phyloP scores from a whole-genome alignment of 1,140 invertebrate genomes.

The Bombus confusus region DNA sequence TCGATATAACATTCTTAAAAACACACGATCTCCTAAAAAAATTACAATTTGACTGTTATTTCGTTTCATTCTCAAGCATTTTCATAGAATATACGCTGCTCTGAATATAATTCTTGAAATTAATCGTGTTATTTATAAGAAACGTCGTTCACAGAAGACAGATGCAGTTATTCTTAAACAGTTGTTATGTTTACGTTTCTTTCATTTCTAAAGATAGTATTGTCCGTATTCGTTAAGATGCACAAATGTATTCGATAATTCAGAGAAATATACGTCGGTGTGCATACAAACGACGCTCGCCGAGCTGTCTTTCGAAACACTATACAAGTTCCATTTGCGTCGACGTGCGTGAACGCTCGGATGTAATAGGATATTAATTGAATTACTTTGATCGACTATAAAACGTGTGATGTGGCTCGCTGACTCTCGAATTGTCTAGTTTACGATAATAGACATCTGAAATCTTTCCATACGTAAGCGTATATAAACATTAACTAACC shows the following conservation, averaged over 20 bases:
- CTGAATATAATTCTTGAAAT: neutral
- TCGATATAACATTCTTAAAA: too few species aligned
- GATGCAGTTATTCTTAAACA: neutral
- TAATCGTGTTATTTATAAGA: neutral
- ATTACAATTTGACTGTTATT: neutral
- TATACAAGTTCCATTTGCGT: conserved; percentile 16
- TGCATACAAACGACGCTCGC: conserved; percentile 28
- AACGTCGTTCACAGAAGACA: neutral
- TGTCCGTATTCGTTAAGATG: conserved; percentile 24
- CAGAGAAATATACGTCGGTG: conserved; percentile 26
- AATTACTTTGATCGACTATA: conserved; percentile 17
- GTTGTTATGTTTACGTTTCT: neutral
- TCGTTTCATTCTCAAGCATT: neutral
- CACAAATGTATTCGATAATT: conserved; percentile 8
- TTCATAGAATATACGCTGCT: too few species aligned
- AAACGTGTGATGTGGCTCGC: neutral
- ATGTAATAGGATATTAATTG: conserved; percentile 41
- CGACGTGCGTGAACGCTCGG: neutral
- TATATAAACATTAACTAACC: too few species aligned
- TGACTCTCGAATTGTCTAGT: neutral
- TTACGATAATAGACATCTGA: neutral
- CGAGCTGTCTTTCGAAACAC: conserved; percentile 13
- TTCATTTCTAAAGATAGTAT: neutral
- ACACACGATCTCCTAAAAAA: neutral
- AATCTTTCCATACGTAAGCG: neutral